Conservation (phyloP, 1,140 invertebrate species). For the Dendroctonus ponderosae region DNA sequence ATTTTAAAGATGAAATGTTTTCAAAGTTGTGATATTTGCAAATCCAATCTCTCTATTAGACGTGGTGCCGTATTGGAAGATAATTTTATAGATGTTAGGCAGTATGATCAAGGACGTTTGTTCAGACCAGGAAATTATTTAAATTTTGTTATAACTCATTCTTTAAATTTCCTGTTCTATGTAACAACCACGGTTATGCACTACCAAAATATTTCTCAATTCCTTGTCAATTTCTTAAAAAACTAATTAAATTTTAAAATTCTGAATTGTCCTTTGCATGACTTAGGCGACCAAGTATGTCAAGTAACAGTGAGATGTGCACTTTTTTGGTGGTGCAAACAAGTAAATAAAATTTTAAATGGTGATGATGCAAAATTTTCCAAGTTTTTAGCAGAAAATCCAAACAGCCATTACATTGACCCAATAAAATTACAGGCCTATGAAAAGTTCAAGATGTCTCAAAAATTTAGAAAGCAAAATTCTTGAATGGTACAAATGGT, state of each 20-base stretch:
- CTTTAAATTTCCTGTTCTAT: conserved; percentile 8
- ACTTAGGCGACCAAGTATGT: no score
- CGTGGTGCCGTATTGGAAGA: not conserved
- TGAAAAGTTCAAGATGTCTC: no score
- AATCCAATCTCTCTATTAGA: conserved; percentile 11
- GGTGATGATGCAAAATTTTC: no score
- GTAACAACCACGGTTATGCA: conserved; percentile 18
- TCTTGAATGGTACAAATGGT: no score
- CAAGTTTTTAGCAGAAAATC: no score
- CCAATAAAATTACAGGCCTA: no score
- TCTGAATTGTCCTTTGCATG: not conserved
- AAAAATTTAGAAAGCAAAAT: no score
- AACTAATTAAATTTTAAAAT: conserved; percentile 7
- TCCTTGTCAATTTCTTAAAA: not conserved
- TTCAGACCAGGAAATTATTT: conserved; percentile 11
- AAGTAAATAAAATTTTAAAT: no score
- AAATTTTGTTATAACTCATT: conserved; percentile 4
- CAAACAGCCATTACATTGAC: no score
- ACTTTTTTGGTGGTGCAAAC: no score
- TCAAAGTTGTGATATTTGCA: conserved; percentile 12
- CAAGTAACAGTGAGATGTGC: no score
- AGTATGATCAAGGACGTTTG: conserved; percentile 11
- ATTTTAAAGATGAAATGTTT: conserved; percentile 3
- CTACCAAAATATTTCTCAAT: not conserved
- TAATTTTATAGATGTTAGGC: conserved; percentile 16